Evolutionary conservation across 2,113 vertebrate genomes (phyloP), one percentile per base, ranked within the genome.

Genomic region (Oophaga pumilio): DNA sequence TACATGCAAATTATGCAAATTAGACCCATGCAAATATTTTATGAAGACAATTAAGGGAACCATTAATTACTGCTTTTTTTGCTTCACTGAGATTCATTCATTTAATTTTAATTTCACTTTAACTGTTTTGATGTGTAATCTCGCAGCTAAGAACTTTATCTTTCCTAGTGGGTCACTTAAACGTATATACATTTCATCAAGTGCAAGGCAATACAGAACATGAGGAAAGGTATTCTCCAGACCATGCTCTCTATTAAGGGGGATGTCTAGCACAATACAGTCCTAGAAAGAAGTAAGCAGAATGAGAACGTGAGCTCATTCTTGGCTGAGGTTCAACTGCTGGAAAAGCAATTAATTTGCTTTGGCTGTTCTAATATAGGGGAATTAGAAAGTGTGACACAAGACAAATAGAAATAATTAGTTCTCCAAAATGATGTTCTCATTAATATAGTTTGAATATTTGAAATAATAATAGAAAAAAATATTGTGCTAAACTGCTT

Each of bases 331-430:
- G 96, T 98, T 99, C 97, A 99, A 98, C 97, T 95, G 94, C 96
- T 97, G 97, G 95, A 97, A 97, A 99, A 98, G 97, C 98, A 99
- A 99, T 99, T 99, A 99, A 98, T 98, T 99, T 98, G 98, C 97
- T 98, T 97, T 97, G 97, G 96, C 97, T 97, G 96, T 97, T 97
- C 97, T 99, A 99, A 99, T 99, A 98, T 97, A 97, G 96, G 97
- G 97, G 97, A 98, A 99, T 98, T 99, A 99, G 96, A 98, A 98
- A 99, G 97, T 99, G 97, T 99, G 98, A 99, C 98, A 99, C 97
- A 98, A 99, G 97, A 99, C 97, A 99, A 99, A 99, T 99, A 99
- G 97, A 99, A 99, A 99, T 99, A 99, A 99, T 99, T 99, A 99
- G 97, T 98, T 98, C 97, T 97, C 97, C 96, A 97, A 99, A 99